phyloP scores from a whole-genome alignment of 2,888 invertebrate species.

The Acanthosepion pharaonis region DNA sequence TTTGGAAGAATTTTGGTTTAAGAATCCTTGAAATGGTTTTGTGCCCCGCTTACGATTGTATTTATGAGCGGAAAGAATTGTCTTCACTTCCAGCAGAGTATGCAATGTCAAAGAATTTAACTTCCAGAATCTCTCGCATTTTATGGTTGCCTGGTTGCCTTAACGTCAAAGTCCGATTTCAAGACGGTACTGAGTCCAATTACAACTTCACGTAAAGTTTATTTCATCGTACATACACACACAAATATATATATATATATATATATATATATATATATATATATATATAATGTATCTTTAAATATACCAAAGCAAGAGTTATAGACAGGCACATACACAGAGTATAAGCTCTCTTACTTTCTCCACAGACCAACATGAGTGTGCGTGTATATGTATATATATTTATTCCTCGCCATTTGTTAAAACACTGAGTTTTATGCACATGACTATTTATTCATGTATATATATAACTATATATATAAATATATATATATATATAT shows the following conservation, averaged over 20 bases:
- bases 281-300: no score
- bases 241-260: not conserved
- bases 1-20: not conserved
- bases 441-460: not conserved
- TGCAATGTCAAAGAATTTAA: not conserved
- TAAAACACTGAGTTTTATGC: not conserved
- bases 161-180: not conserved
- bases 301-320: not conserved
- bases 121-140: not conserved
- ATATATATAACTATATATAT: not conserved
- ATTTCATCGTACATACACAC: not conserved
- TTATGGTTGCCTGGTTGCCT: slow-evolving; percentile 10
- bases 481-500: not conserved
- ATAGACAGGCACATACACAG: no score
- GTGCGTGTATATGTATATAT: no score
- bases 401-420: no score
- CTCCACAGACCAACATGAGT: not conserved
- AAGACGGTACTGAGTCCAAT: not conserved
- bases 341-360: not conserved
- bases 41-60: not conserved
- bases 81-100: not conserved
- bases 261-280: no score
- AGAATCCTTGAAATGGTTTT: slow-evolving; percentile 9
- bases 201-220: not conserved
- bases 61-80: not conserved